phyloP scores from a whole-genome alignment of 2,797 vertebrate genomes.

The Sebastes flavidus region DNA sequence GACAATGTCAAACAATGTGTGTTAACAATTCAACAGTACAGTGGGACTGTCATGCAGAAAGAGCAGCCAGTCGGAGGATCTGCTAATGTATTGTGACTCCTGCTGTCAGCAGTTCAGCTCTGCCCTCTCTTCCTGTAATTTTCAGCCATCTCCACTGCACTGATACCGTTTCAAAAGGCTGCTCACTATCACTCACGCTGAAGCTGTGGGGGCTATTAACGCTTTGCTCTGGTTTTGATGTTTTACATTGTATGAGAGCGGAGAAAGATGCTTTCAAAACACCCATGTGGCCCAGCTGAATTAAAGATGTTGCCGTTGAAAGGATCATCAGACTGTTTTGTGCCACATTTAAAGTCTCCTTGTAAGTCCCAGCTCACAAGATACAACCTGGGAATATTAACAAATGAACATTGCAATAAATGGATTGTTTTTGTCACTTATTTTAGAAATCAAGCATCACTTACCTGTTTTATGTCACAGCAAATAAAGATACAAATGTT shows the following conservation, averaged over 20 bases:
- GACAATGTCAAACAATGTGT: conserved; percentile 72
- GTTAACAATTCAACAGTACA: conserved; percentile 71
- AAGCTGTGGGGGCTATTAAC: conserved; percentile 36
- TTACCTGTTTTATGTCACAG: not conserved
- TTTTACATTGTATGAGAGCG: conserved; percentile 35
- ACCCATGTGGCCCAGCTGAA: conserved; percentile 30
- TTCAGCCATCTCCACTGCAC: conserved; percentile 59
- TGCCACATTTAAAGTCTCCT: conserved; percentile 9
- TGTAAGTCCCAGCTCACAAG: not conserved
- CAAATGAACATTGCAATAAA: not conserved
- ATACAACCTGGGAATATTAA: not conserved
- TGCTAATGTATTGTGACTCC: conserved; percentile 81
- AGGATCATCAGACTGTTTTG: conserved; percentile 18
- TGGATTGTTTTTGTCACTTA: not conserved
- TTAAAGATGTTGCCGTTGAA: conserved; percentile 29
- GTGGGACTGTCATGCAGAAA: conserved; percentile 66
- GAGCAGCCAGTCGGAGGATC: conserved; percentile 54
- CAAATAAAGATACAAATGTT: not conserved
- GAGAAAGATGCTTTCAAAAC: conserved; percentile 47
- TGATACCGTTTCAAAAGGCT: conserved; percentile 58
- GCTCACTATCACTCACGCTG: conserved; percentile 43
- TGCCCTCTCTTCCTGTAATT: conserved; percentile 63
- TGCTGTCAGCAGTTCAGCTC: conserved; percentile 78
- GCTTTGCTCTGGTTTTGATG: conserved; percentile 55
- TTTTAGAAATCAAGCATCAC: not conserved